Conservation (phyloP, 1,140 invertebrate genomes). For the Dendrolimus punctatus region DNA sequence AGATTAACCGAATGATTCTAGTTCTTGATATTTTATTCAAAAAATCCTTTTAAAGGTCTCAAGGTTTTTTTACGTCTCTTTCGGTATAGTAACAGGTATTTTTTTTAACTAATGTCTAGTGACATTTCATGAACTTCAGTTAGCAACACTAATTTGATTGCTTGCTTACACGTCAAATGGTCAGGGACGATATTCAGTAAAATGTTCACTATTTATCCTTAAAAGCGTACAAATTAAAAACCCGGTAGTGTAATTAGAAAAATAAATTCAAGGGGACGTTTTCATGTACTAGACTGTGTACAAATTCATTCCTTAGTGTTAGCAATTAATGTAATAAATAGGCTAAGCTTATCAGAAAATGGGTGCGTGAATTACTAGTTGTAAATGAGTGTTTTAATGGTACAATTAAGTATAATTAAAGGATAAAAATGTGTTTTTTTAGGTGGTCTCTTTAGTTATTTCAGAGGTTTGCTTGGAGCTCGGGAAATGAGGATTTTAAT, state of each 20-base stretch:
- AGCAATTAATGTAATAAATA: conserved; percentile 51
- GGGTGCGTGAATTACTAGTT: conserved; percentile 40
- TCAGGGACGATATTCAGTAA: conserved; percentile 34
- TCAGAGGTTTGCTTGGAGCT: conserved; percentile 92
- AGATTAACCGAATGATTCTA: no score
- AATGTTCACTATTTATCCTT: conserved; percentile 39
- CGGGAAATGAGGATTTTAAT: conserved; percentile 99
- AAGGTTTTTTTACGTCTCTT: no score
- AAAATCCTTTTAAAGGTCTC: no score
- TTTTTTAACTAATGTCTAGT: not conserved
- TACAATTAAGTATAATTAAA: conserved; percentile 3
- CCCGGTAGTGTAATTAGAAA: conserved; percentile 14
- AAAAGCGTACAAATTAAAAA: conserved; percentile 20
- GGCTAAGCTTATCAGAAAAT: conserved; percentile 54
- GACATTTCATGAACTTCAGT: not conserved
- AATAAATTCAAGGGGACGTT: conserved; percentile 13
- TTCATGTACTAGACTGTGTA: conserved; percentile 26
- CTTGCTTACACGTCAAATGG: conserved; percentile 65
- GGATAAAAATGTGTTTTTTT: conserved; percentile 25
- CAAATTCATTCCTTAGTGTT: conserved; percentile 40
- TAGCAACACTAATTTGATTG: conserved; percentile 19
- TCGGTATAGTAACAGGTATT: no score
- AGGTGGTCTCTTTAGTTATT: conserved; percentile 97
- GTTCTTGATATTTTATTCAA: no score
- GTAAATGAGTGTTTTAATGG: conserved; percentile 13